These are phyloP conservation scores for Horisme vitalbata DNA, from an alignment of 2,888 invertebrate species.

Conservation along the genomic window DNA sequence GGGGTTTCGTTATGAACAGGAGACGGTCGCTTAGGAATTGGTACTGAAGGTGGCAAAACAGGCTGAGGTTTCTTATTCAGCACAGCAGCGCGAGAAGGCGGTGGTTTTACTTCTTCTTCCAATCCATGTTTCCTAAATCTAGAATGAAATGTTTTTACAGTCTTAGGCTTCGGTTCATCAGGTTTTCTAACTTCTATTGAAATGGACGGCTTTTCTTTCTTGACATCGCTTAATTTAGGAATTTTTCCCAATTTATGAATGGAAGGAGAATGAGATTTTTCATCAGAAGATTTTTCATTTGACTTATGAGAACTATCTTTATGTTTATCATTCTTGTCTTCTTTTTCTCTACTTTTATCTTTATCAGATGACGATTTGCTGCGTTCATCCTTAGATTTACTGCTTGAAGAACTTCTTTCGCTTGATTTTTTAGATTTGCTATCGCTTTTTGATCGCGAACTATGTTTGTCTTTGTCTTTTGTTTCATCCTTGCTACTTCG, in stretches of 20 bases:
- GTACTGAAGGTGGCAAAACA: constrained; percentile 68
- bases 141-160: constrained; percentile 95
- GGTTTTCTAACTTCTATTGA: constrained; percentile 91
- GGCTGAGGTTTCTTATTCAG: constrained; percentile 81
- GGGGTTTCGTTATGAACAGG: constrained; percentile 79
- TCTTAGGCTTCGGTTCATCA: constrained; percentile 90
- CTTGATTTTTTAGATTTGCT: constrained; percentile 53
- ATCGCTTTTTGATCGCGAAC: constrained; percentile 68
- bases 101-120: constrained; percentile 94
- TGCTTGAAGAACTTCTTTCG: constrained; percentile 59
- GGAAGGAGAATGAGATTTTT: constrained; percentile 86
- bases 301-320: constrained; percentile 54
- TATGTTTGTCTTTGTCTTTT: constrained; percentile 48
- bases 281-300: constrained; percentile 84
- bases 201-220: constrained; percentile 89
- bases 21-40: constrained; percentile 76
- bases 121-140: constrained; percentile 96
- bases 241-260: constrained; percentile 90
- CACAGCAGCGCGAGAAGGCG: constrained; percentile 87
- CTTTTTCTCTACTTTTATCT: constrained; percentile 55
- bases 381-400: constrained; percentile 61
- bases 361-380: constrained; percentile 54
- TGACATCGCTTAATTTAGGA: constrained; percentile 85
- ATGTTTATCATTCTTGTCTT: constrained; percentile 42
- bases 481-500: constrained; percentile 66